Percentiles rank a stretch among this genome's conserved stretches.
Conservation (phyloP, 1,140 invertebrate genomes). For the Sminthurides bifidus region DNA sequence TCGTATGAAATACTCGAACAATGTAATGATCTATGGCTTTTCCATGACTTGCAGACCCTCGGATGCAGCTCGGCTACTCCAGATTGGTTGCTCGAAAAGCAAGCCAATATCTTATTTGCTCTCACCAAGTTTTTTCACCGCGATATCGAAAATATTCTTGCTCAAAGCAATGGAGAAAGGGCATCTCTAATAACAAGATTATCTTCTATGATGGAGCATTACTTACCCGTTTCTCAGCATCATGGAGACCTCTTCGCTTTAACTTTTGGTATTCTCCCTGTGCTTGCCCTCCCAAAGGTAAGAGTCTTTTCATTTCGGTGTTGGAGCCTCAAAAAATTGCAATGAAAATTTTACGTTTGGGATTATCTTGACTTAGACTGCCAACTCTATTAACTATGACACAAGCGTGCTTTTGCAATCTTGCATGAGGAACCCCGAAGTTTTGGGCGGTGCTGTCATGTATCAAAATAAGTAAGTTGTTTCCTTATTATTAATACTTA, state of each 20-base stretch:
- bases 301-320: not conserved
- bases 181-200: slow-evolving; percentile 54
- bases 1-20: too few relatives aligned
- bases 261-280: slow-evolving; percentile 63
- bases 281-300: slow-evolving; percentile 64
- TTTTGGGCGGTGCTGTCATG: slow-evolving; percentile 61
- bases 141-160: slow-evolving; percentile 54
- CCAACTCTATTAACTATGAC: slow-evolving; percentile 64
- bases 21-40: too few relatives aligned
- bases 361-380: slow-evolving; percentile 46
- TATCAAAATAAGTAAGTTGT: slow-evolving; percentile 63
- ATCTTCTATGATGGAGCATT: slow-evolving; percentile 70
- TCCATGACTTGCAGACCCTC: slow-evolving; percentile 50
- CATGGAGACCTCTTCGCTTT: slow-evolving; percentile 41
- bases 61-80: slow-evolving; percentile 73
- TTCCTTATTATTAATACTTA: not conserved
- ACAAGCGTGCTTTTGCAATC: slow-evolving; percentile 65
- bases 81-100: slow-evolving; percentile 61
- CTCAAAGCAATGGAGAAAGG: slow-evolving; percentile 44
- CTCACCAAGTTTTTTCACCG: slow-evolving; percentile 65
- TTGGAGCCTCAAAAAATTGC: slow-evolving; percentile 1
- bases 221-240: slow-evolving; percentile 56
- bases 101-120: slow-evolving; percentile 55
- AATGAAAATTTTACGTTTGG: not conserved
- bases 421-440: slow-evolving; percentile 56